Evolutionary conservation across 2,888 invertebrate genomes (phyloP).

Genomic region (Acanthosepion esculentum): DNA sequence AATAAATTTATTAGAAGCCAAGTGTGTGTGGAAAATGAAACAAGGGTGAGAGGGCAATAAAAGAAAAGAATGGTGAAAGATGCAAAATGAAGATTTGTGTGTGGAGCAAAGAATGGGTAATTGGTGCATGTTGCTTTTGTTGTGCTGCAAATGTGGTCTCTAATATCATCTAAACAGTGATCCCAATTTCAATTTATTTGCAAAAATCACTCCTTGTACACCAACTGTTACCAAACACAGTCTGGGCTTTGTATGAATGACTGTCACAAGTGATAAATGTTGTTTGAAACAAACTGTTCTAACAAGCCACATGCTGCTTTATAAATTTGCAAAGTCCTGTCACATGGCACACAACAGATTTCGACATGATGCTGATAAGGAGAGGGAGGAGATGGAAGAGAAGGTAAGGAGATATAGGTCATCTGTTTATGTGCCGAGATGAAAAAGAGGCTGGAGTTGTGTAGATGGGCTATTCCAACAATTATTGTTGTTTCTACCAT

Average conservation of each 20-base stretch:
- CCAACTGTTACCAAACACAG: slow-evolving; percentile 7
- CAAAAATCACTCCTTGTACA: background rate
- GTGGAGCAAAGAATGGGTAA: background rate
- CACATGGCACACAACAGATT: slow-evolving; percentile 22
- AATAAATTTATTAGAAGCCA: background rate
- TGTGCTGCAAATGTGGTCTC: background rate
- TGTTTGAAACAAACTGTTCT: slow-evolving; percentile 20
- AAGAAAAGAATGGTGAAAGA: background rate
- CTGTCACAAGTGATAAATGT: background rate
- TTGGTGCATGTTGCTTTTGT: slow-evolving; percentile 6
- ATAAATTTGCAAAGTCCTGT: background rate
- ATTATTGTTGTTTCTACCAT: background rate
- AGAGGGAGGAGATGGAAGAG: background rate
- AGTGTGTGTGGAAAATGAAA: background rate
- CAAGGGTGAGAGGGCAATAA: background rate
- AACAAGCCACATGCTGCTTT: background rate
- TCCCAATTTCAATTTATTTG: background rate
- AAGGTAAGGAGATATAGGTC: background rate
- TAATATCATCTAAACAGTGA: no score
- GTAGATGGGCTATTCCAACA: background rate
- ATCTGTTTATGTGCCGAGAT: background rate
- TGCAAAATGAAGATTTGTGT: background rate
- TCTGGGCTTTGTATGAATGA: background rate
- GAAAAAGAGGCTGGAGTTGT: background rate
- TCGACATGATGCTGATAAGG: background rate